Evolutionary conservation across 2,113 vertebrate genomes (phyloP).

Genomic region (Alaudala cheleensis): DNA sequence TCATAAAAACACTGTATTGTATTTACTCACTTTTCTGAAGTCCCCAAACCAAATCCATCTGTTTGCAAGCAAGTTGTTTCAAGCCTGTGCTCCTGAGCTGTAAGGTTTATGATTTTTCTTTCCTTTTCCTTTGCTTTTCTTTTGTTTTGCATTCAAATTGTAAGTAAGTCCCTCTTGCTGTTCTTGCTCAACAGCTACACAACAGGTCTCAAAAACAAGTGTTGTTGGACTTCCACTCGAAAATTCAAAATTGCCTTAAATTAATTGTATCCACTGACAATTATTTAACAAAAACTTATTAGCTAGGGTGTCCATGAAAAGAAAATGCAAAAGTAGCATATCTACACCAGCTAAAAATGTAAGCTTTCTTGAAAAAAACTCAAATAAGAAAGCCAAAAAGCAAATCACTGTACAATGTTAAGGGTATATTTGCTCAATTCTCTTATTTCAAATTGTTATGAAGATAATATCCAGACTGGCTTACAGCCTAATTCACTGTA

Average conservation of each 20-base stretch:
- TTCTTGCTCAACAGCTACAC: background rate
- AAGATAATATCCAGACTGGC: background rate
- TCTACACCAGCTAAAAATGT: background rate
- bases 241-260: background rate
- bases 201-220: background rate
- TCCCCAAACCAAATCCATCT: background rate
- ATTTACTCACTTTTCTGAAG: background rate
- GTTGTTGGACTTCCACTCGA: background rate
- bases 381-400: background rate
- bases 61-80: background rate
- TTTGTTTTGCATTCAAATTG: background rate
- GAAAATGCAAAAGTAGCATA: background rate
- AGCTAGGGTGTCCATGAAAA: background rate
- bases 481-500: background rate
- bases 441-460: background rate
- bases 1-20: background rate
- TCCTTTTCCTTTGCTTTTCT: background rate
- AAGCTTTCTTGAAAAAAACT: background rate
- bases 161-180: background rate
- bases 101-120: background rate
- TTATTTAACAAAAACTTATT: background rate
- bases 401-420: background rate
- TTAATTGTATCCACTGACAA: background rate
- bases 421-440: background rate
- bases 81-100: background rate